These are phyloP conservation scores for Ceratosolen fusciceps DNA, from an alignment of 1,140 invertebrate species.

Conservation along the genomic window DNA sequence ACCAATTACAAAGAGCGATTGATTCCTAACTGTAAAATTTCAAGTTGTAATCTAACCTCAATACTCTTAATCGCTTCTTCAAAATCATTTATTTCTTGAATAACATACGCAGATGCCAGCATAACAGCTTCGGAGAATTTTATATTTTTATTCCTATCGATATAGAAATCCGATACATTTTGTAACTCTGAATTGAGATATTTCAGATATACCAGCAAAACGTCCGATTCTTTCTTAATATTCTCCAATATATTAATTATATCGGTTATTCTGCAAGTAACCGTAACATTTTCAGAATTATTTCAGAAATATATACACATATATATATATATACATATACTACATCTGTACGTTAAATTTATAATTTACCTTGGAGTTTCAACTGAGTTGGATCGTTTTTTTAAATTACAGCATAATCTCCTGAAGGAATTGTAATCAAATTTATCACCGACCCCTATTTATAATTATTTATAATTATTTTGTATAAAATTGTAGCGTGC, in stretches of 20 bases:
- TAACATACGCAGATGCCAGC: background rate
- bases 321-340: background rate
- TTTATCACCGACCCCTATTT: slow-evolving; percentile 3
- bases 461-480: background rate
- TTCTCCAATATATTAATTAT: slow-evolving; percentile 16
- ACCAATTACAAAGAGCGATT: no score
- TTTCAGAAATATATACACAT: background rate
- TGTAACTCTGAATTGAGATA: background rate
- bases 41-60: slow-evolving; percentile 6
- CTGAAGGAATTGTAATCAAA: slow-evolving; percentile 22
- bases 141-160: slow-evolving; percentile 34
- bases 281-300: background rate
- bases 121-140: slow-evolving; percentile 30
- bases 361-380: background rate
- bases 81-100: background rate
- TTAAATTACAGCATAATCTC: slow-evolving; percentile 14
- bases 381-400: background rate
- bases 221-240: slow-evolving; percentile 9
- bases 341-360: background rate
- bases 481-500: background rate
- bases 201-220: slow-evolving; percentile 26
- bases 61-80: background rate
- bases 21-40: background rate
- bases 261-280: slow-evolving; percentile 8
- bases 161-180: slow-evolving; percentile 16